Conservation (phyloP, 1,140 invertebrate species). For the Bacillus rossius region DNA sequence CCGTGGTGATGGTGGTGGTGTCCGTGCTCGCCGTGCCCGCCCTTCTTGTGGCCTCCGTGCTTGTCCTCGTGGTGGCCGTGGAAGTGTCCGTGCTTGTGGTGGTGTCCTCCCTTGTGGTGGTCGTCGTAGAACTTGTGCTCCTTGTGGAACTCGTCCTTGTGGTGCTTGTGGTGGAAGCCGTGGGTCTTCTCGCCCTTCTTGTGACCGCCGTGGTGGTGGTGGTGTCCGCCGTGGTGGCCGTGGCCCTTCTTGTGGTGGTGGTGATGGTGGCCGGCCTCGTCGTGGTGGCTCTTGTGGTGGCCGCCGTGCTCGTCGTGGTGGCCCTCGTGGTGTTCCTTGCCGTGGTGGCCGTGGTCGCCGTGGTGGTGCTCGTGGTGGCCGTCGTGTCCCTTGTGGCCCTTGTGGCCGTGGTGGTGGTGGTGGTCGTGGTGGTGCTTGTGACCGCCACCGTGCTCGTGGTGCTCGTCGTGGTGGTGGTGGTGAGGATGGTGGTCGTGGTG, state of each 20-base stretch:
- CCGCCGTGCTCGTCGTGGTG: slow-evolving; percentile 67
- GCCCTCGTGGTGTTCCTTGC: slow-evolving; percentile 61
- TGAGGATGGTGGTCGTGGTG: slow-evolving; percentile 47
- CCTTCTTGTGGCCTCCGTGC: slow-evolving; percentile 63
- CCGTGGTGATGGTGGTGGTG: slow-evolving; percentile 64
- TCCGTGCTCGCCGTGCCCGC: slow-evolving; percentile 59
- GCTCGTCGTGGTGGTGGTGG: slow-evolving; percentile 53
- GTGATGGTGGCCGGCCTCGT: slow-evolving; percentile 58
- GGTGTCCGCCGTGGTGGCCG: slow-evolving; percentile 68
- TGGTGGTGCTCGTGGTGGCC: slow-evolving; percentile 60
- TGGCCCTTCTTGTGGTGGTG: slow-evolving; percentile 68
- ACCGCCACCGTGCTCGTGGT: slow-evolving; percentile 51
- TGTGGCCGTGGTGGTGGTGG: slow-evolving; percentile 55
- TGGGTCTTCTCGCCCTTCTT: slow-evolving; percentile 70
- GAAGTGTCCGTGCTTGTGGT: slow-evolving; percentile 60
- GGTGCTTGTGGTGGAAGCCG: slow-evolving; percentile 47
- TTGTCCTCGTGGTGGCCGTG: slow-evolving; percentile 64
- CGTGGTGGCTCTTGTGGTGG: slow-evolving; percentile 69
- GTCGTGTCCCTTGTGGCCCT: slow-evolving; percentile 62
- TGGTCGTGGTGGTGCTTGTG: slow-evolving; percentile 56
- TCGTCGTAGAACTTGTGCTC: slow-evolving; percentile 82
- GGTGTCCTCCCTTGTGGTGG: slow-evolving; percentile 65
- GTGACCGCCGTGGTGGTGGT: slow-evolving; percentile 48
- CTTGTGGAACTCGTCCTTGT: slow-evolving; percentile 78
- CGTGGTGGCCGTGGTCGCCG: slow-evolving; percentile 63